Percentiles rank a stretch among this genome's conserved stretches.
Evolutionary conservation across 1,140 invertebrate genomes (phyloP).

Genomic region (Augochlora pura): DNA sequence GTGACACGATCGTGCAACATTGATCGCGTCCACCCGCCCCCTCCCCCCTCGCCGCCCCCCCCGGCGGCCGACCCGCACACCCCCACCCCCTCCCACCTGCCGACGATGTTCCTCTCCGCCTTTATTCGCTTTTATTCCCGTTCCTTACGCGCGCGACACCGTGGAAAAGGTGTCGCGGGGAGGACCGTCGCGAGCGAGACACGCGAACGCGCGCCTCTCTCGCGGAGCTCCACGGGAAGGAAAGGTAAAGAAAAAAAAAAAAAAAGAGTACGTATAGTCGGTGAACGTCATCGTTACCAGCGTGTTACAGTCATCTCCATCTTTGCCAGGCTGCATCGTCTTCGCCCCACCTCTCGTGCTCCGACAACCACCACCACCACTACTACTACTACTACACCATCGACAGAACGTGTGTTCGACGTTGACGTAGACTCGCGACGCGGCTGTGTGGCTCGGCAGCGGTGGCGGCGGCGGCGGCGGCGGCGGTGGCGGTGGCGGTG

Average conservation of each 20-base stretch:
- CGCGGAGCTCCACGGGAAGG: not conserved
- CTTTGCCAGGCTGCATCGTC: not conserved
- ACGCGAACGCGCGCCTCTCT: too few species aligned
- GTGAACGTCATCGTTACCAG: constrained; percentile 4
- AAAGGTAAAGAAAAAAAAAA: constrained; percentile 6
- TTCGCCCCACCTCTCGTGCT: constrained; percentile 7
- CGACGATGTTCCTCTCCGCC: too few species aligned
- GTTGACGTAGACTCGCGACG: not conserved
- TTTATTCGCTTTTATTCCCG: too few species aligned
- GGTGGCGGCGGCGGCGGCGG: not conserved
- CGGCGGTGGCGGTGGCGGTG: not conserved
- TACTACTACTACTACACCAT: too few species aligned
- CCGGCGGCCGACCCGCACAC: not conserved
- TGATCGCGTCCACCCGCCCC: not conserved
- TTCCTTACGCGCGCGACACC: too few species aligned
- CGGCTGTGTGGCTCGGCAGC: not conserved
- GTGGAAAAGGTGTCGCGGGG: too few species aligned
- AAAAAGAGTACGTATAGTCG: not conserved
- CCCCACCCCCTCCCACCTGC: constrained; percentile 11
- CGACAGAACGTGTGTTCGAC: not conserved
- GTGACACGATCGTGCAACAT: constrained; percentile 1
- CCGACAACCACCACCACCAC: not conserved
- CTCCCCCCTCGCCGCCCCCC: too few species aligned
- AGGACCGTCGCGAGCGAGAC: too few species aligned
- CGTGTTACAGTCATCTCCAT: constrained; percentile 22